Base-by-base conservation (phyloP, 2,888 invertebrate genomes). In the Beris morrisii region DNA sequence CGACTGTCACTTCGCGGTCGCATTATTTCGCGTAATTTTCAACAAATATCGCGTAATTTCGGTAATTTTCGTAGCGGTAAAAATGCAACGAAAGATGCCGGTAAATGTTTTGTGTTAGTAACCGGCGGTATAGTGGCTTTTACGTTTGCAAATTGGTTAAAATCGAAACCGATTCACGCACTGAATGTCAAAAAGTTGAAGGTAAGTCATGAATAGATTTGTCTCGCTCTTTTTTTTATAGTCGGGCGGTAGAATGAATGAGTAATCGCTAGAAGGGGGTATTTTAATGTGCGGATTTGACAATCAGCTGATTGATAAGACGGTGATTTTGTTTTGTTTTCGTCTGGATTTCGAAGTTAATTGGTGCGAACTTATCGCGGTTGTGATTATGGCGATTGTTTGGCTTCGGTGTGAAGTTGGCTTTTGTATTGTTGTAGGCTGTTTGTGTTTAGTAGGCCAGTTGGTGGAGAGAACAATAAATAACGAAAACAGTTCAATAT, bases 121-220 rank as follows among this genome's bases (percentile, higher is more conserved):
- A 79, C 82, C 56, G 83, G 82, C 53, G 80, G 83, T 46, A 75
- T 82, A 46, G 78, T 81, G 6, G 74, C 83, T 50, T 78, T 82
- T 69, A 72, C 82, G 22, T 78, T 79, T 52, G 81, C 82, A 72
- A 83, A 82, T 74, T 78, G 78, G 59, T 71, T 76, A 38, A 79
- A 77, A 72, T 73, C 74, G 12, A 77, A 76, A 66, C 76, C 79
- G 69, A 84, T 85, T 9, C 77, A 84, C 74, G 85, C 86, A 44
- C 78, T 82, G 61, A 84, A 83, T 73, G 70, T 81, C 57, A 83
- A 81, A 75, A 75, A 73, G 67, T 66, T 73, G 4, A 82, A 80
- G 78, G 84, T 84, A 77, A 79, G 79, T 77, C 59, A 44, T 22
- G 9, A 9, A 56, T 55, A 56, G 28, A 0, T 45, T 31, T 7